Percentiles rank a stretch among this genome's conserved stretches.
phyloP scores from a whole-genome alignment of 2,888 invertebrate species.

The Galerucella pusilla region DNA sequence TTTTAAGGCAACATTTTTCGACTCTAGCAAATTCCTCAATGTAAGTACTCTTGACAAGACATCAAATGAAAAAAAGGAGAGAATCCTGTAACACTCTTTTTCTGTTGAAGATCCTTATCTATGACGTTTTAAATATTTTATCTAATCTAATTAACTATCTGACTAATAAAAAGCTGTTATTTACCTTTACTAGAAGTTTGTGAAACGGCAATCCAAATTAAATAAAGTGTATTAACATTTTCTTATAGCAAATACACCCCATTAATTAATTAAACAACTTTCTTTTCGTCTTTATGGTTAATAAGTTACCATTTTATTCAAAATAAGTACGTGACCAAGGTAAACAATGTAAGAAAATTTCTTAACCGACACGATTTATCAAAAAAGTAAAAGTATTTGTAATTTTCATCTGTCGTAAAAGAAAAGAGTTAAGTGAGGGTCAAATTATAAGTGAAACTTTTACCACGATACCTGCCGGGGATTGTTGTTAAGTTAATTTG shows the following conservation, averaged over 20 bases:
- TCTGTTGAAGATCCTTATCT: neutral
- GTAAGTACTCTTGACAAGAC: neutral
- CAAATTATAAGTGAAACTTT: neutral
- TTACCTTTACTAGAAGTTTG: neutral
- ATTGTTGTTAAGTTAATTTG: neutral
- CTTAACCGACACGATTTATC: neutral
- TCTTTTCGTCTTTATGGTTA: constrained; percentile 10
- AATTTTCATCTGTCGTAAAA: neutral
- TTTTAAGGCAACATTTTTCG: too few relatives aligned
- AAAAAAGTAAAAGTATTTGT: neutral
- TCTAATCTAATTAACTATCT: neutral
- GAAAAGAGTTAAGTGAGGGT: neutral
- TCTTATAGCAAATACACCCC: constrained; percentile 2
- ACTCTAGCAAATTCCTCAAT: neutral
- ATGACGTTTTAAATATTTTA: neutral
- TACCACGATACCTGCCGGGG: neutral
- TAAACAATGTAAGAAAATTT: constrained; percentile 16
- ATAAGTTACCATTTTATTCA: neutral
- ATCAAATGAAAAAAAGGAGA: neutral
- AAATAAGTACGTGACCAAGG: constrained; percentile 15
- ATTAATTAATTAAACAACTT: constrained; percentile 4
- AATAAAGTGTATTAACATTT: neutral
- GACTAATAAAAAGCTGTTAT: neutral
- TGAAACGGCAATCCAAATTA: neutral
- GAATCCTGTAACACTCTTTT: neutral